Percentiles rank a stretch among this genome's conserved stretches.
Conservation (phyloP, 2,113 vertebrate species). For the Phoxinus phoxinus region DNA sequence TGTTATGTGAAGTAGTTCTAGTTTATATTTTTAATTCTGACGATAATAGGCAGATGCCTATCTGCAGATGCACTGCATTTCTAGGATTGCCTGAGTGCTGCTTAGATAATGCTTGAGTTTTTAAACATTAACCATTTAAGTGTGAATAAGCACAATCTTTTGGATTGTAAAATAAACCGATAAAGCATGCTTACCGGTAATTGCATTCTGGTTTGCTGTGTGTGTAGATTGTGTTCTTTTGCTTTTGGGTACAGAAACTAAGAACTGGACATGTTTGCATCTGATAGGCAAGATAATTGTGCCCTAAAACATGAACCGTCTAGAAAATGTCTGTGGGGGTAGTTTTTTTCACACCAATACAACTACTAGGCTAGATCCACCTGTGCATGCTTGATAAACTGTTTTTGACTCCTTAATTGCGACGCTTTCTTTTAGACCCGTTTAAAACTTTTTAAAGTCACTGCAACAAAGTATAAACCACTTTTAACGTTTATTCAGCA, state of each 20-base stretch:
- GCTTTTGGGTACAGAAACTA: neutral
- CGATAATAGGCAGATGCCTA: neutral
- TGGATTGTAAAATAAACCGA: neutral
- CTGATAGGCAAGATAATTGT: neutral
- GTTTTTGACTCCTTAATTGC: neutral
- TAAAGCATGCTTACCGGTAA: conserved; percentile 16
- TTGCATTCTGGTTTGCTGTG: neutral
- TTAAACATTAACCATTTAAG: conserved; percentile 16
- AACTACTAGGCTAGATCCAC: conserved; percentile 12
- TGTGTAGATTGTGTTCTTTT: conserved; percentile 8
- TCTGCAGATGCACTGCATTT: neutral
- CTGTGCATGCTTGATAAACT: neutral
- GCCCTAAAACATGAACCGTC: neutral
- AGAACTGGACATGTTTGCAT: neutral
- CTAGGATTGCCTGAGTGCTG: neutral
- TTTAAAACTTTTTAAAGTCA: neutral
- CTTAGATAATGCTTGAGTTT: neutral
- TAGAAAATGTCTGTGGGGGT: neutral
- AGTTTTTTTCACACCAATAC: neutral
- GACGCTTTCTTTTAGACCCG: neutral
- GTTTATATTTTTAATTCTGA: neutral
- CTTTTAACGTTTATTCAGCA: neutral
- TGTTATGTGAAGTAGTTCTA: neutral
- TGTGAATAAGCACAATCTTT: neutral
- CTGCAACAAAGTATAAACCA: neutral